Evolutionary conservation across 35 echinoderm and acorn worm genomes (phyloP).

Genomic region (Lytechinus variegatus): DNA sequence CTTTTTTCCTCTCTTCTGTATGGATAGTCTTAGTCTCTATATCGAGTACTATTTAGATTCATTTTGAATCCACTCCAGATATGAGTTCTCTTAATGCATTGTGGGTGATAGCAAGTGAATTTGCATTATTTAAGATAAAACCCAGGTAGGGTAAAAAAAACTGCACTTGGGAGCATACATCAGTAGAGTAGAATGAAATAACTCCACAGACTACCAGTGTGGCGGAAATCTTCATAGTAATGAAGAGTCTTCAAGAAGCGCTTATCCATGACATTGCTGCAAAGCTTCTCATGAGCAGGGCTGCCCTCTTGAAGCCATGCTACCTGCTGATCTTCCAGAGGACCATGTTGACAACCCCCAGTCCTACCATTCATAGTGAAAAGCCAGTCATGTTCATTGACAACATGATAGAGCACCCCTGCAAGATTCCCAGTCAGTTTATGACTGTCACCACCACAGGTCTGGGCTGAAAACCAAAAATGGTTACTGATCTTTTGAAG

Average conservation of each 20-base stretch:
- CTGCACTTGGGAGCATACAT: too few species aligned
- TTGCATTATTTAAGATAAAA: too few species aligned
- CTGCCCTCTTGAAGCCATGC: conserved; percentile 9
- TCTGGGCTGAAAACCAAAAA: conserved; percentile 40
- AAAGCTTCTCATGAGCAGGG: conserved; percentile 3
- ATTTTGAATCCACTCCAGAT: too few species aligned
- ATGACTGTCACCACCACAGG: not conserved
- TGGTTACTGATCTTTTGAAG: conserved; percentile 48
- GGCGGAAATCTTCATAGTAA: too few species aligned
- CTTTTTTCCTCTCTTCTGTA: too few species aligned
- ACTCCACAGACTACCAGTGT: too few species aligned
- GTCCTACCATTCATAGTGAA: not conserved
- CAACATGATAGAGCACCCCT: conserved; percentile 42
- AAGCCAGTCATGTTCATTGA: conserved; percentile 64
- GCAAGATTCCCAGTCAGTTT: conserved; percentile 20
- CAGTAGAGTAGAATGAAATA: too few species aligned
- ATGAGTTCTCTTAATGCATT: too few species aligned
- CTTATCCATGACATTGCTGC: not conserved
- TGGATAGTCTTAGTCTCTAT: too few species aligned
- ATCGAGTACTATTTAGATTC: too few species aligned
- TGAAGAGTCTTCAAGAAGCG: conserved; percentile 30
- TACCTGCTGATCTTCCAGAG: not conserved
- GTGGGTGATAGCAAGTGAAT: too few species aligned
- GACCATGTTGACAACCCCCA: not conserved
- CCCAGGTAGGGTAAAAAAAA: too few species aligned